Percentiles rank a stretch among this genome's conserved stretches.
These are phyloP conservation scores for Aphidius gifuensis DNA, from an alignment of 1,140 invertebrate genomes.

Conservation along the genomic window DNA sequence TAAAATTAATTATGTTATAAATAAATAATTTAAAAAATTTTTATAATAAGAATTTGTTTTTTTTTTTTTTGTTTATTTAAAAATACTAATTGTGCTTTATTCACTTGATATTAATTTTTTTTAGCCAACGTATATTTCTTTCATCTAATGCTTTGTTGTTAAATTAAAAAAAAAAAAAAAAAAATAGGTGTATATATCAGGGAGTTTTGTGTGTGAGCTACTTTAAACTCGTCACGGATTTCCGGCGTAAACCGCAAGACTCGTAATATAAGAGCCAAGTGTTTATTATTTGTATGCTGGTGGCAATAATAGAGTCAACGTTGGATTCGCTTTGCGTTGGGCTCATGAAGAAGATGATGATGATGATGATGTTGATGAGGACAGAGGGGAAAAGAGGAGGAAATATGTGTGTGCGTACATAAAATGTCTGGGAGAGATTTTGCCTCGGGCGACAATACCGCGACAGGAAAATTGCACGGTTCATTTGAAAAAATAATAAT, in stretches of 20 bases:
- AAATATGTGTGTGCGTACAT: neutral
- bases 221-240: neutral
- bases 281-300: neutral
- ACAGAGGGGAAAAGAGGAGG: neutral
- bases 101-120: no score
- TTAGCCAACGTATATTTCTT: no score
- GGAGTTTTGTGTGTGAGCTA: neutral
- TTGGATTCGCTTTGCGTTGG: neutral
- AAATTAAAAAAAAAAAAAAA: neutral
- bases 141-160: neutral
- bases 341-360: neutral
- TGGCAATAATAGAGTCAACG: conserved; percentile 1
- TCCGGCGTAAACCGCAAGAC: no score
- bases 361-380: neutral
- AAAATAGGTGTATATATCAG: neutral
- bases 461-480: neutral
- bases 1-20: no score
- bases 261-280: no score
- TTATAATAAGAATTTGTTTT: no score
- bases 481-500: no score
- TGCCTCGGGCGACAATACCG: no score
- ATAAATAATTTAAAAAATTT: no score
- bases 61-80: no score
- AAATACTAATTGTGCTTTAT: no score
- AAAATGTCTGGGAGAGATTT: conserved; percentile 3